Conservation (phyloP, 2,888 invertebrate genomes). For the Brachypterus glaber region DNA sequence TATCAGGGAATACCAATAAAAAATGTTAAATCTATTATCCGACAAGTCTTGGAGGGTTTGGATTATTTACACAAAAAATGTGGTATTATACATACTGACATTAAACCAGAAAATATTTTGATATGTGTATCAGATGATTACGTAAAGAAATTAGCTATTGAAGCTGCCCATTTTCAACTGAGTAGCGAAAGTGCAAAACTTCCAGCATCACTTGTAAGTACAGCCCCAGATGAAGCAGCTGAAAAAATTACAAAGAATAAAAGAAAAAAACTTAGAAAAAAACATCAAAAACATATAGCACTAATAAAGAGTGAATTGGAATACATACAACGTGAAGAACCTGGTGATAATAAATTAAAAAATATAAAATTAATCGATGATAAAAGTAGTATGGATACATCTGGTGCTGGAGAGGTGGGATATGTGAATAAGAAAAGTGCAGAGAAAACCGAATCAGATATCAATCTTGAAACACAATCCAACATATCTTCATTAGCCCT, state of each 20-base stretch:
- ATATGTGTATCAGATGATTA: slow-evolving; percentile 83
- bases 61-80: slow-evolving; percentile 97
- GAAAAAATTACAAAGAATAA: slow-evolving; percentile 92
- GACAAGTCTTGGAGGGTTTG: slow-evolving; percentile 88
- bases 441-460: slow-evolving; percentile 30
- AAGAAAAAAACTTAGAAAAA: slow-evolving; percentile 96
- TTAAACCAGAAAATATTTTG: slow-evolving; percentile 91
- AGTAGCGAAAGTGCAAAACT: slow-evolving; percentile 78
- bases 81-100: slow-evolving; percentile 89
- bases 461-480: no score
- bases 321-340: slow-evolving; percentile 69
- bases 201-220: slow-evolving; percentile 83
- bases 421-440: slow-evolving; percentile 37
- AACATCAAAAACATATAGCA: slow-evolving; percentile 85
- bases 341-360: slow-evolving; percentile 10
- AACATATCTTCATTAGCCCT: no score
- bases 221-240: slow-evolving; percentile 72
- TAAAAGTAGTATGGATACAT: slow-evolving; percentile 34
- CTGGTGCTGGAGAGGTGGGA: slow-evolving; percentile 53
- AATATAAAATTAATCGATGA: slow-evolving; percentile 13
- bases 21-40: slow-evolving; percentile 92
- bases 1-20: slow-evolving; percentile 94
- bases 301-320: slow-evolving; percentile 89
- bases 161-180: slow-evolving; percentile 86
- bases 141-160: slow-evolving; percentile 83